Evolutionary conservation across 2,797 vertebrate species (phyloP).

Genomic region (Ambastaia sidthimunki): DNA sequence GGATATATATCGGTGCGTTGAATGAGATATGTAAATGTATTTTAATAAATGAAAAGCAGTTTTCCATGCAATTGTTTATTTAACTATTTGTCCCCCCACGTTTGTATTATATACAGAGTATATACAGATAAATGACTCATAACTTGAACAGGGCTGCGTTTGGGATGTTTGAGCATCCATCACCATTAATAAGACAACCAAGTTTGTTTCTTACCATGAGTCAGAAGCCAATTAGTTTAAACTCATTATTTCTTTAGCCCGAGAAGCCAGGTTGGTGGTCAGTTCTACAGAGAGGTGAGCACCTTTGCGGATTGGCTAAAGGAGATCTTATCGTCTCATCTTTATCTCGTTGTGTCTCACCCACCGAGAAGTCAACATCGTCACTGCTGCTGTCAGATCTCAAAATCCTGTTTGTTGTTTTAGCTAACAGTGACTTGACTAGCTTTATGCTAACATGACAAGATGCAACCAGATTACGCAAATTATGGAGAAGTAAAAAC

Average conservation of each 20-base stretch:
- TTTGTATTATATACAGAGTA: constrained; percentile 18
- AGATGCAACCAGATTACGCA: background rate
- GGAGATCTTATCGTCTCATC: constrained; percentile 35
- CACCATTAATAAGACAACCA: background rate
- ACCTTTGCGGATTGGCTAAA: constrained; percentile 33
- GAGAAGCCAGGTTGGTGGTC: background rate
- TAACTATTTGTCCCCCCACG: background rate
- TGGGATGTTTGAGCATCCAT: background rate
- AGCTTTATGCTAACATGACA: background rate
- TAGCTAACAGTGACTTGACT: background rate
- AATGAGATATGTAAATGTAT: background rate
- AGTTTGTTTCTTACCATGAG: background rate
- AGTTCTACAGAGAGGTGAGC: constrained; percentile 2
- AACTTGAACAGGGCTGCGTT: background rate
- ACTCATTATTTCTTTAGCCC: constrained; percentile 21
- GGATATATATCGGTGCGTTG: background rate
- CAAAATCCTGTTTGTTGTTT: constrained; percentile 26
- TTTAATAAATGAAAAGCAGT: background rate
- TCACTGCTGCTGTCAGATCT: constrained; percentile 14
- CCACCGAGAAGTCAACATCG: constrained; percentile 5
- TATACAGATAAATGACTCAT: background rate
- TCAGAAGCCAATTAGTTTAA: constrained; percentile 24
- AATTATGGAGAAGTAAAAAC: background rate
- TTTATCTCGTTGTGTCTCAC: constrained; percentile 37
- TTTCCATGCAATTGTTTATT: constrained; percentile 10